A percentile compares a stretch with the other conserved stretches of the same genome.
phyloP scores from a whole-genome alignment of 1,140 invertebrate species.

The Hyposmocoma kahamanoa region DNA sequence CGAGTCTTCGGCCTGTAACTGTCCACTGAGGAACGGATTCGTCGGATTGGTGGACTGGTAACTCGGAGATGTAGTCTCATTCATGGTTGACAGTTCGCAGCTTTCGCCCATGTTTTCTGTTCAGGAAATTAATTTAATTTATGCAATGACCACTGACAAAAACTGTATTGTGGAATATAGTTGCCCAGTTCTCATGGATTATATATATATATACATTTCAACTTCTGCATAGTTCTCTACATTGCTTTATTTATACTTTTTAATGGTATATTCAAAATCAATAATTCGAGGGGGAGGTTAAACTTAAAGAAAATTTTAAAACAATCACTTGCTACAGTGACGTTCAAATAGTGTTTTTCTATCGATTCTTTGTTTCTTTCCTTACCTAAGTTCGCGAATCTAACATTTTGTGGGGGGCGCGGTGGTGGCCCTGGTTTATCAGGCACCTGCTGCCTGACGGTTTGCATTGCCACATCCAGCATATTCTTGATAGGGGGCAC shows the following conservation, averaged over 20 bases:
- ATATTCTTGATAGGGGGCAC: conserved; percentile 82
- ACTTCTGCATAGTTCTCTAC: too few species aligned
- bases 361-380: conserved; percentile 10
- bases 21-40: conserved; percentile 65
- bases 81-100: conserved; percentile 69
- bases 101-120: conserved; percentile 69
- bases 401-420: conserved; percentile 75
- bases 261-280: too few species aligned
- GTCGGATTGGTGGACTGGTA: conserved; percentile 72
- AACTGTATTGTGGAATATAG: too few species aligned
- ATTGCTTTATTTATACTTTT: too few species aligned
- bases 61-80: conserved; percentile 58
- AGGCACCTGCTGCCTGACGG: conserved; percentile 84
- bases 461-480: conserved; percentile 86
- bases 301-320: too few species aligned
- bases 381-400: conserved; percentile 77
- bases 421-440: conserved; percentile 75
- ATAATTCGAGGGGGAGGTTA: too few species aligned
- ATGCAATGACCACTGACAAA: too few species aligned
- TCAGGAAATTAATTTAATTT: conserved; percentile 42
- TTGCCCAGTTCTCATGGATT: too few species aligned
- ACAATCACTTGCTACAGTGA: too few species aligned
- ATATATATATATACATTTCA: too few species aligned
- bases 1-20: conserved; percentile 68
- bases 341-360: conserved; percentile 13